Evolutionary conservation across 2,113 vertebrate species (phyloP).

Genomic region (Hylia prasina): DNA sequence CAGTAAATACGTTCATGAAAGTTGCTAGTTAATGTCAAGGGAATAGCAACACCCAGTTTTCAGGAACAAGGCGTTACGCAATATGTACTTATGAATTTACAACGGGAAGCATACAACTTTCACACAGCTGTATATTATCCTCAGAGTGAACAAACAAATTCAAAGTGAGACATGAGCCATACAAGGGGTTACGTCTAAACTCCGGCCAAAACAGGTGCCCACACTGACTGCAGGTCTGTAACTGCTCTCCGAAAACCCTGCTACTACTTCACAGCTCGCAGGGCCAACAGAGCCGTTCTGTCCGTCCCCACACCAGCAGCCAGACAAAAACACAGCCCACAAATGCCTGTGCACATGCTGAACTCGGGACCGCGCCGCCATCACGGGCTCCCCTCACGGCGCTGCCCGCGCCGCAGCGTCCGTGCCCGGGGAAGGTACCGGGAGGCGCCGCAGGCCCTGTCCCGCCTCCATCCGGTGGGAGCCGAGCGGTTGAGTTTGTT

Average conservation of each 20-base stretch:
- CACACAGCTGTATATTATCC: background rate
- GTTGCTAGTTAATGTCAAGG: background rate
- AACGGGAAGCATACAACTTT: background rate
- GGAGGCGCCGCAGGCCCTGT: rapidly evolving
- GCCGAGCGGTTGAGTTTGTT: rapidly evolving
- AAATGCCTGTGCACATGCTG: rapidly evolving
- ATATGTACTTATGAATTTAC: background rate
- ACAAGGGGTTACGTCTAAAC: too few species aligned
- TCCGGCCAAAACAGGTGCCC: background rate
- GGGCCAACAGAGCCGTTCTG: background rate
- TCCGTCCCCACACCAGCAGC: background rate
- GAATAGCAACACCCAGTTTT: background rate
- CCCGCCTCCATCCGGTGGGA: background rate
- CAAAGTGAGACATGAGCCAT: background rate
- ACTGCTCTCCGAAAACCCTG: background rate
- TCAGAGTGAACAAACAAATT: background rate
- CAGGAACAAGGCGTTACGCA: background rate
- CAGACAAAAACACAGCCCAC: background rate
- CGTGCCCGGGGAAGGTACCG: rapidly evolving
- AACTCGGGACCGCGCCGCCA: rapidly evolving
- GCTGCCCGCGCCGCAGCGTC: rapidly evolving
- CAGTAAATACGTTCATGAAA: background rate
- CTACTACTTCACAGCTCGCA: rapidly evolving
- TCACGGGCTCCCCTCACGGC: background rate
- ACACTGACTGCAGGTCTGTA: background rate